These are phyloP conservation scores for Myiotriccus ornatus DNA, from an alignment of 2,797 vertebrate species.

Conservation along the genomic window DNA sequence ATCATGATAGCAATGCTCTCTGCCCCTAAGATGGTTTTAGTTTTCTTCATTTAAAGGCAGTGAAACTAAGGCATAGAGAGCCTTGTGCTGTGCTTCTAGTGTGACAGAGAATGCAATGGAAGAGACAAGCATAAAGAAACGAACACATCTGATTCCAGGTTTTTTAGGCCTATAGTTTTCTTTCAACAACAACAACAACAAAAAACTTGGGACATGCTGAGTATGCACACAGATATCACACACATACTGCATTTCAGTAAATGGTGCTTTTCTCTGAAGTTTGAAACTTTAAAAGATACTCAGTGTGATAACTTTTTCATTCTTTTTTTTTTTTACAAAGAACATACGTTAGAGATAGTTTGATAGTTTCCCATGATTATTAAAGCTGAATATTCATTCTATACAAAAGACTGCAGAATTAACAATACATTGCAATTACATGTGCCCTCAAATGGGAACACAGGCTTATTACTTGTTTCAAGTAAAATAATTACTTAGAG, in stretches of 20 bases:
- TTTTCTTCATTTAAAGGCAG: not conserved
- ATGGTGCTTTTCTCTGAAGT: slow-evolving; percentile 1
- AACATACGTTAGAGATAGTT: slow-evolving; percentile 22
- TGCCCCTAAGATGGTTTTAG: not conserved
- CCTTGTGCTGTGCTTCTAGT: not conserved
- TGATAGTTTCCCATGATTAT: slow-evolving; percentile 41
- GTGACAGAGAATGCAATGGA: not conserved
- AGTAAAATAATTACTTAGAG: slow-evolving; percentile 59
- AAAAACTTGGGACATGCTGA: not conserved
- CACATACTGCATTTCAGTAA: not conserved
- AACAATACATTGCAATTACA: slow-evolving; percentile 60
- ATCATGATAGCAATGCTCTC: not conserved
- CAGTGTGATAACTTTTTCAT: not conserved
- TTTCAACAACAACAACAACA: not conserved
- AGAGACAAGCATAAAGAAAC: not conserved
- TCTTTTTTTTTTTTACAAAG: not conserved
- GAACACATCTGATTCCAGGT: not conserved
- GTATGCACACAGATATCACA: not conserved
- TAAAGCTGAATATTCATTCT: slow-evolving; percentile 49
- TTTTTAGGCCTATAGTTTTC: not conserved
- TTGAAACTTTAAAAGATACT: slow-evolving; percentile 4
- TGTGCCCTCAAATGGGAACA: slow-evolving; percentile 51
- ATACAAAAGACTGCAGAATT: slow-evolving; percentile 46
- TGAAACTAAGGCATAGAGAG: not conserved
- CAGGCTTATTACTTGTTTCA: slow-evolving; percentile 56